Evolutionary conservation across 2,113 vertebrate species (phyloP), one percentile per base, ranked within the genome.

Genomic region (Pomatostomus ruficeps): DNA sequence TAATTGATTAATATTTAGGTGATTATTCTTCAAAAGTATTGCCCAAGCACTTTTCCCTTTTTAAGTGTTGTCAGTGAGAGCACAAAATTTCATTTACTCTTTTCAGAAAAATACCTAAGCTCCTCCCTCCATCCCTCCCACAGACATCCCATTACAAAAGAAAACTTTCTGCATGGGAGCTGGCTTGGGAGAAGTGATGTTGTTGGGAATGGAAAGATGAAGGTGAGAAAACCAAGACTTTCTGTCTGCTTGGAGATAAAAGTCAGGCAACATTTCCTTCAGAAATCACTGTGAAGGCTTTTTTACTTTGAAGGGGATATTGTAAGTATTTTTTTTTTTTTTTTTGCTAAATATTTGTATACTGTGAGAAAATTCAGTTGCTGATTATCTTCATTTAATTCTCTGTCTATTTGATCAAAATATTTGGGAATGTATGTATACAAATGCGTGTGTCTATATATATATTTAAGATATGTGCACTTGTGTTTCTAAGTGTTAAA

Each of bases 81-180:
- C 92, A 95, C 52, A 80, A 80, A 71, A 89, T 94, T 96, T 93
- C 62, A 45, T 95, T 97, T 97, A 84, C 40, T 91, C 18, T n/a
- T 94, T 93, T 93, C 78, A 96, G 86, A 38, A 81, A 62, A 78
- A 42, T 55, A 85, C 6, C 15, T 4, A 26, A 57, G 86, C 96
- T 95, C 97, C 95, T 91, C 96, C 96, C 63, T 93, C 58, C 80
- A 16, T 68, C 92, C 94, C 89, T 94, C 97, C 97, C 93, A 80
- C 94, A 49, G 65, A 55, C 92, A 72, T 79, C 72, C 57, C 48
- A 33, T 31, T 92, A 61, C 87, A 95, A 89, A 92, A 83, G 48
- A 85, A 90, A 93, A 88, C 95, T 96, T 93, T 85, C 74, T 70
- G 35, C 61, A 26, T 55, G 61, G 31, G 54, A 81, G 66, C 51